Conservation (phyloP, 2,888 invertebrate genomes). For the Spodoptera littoralis region DNA sequence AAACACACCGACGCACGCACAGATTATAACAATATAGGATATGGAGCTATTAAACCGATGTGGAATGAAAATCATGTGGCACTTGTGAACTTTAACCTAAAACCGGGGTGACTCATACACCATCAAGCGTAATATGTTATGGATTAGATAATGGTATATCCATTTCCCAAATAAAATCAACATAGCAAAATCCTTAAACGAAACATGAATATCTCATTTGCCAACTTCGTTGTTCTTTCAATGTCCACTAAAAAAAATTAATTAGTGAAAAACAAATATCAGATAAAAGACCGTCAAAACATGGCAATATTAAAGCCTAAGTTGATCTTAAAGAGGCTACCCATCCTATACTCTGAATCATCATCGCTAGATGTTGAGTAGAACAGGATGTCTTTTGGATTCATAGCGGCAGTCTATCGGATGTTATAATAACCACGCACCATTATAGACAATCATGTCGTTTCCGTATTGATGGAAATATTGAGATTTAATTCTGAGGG, state of each 20-base stretch:
- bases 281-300: too few species aligned
- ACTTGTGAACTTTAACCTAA: conserved; percentile 34
- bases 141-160: too few species aligned
- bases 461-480: conserved; percentile 19
- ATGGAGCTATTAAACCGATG: conserved; percentile 42
- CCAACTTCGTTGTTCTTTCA: too few species aligned
- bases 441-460: not conserved
- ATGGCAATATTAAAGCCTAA: too few species aligned
- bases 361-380: conserved; percentile 7
- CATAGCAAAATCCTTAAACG: too few species aligned
- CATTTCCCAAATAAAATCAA: too few species aligned
- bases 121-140: not conserved
- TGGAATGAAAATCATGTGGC: conserved; percentile 18
- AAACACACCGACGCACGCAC: conserved; percentile 46
- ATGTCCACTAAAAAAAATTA: too few species aligned
- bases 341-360: conserved; percentile 36
- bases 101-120: conserved; percentile 1
- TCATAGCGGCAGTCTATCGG: conserved; percentile 13
- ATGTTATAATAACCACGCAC: conserved; percentile 10
- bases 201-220: too few species aligned
- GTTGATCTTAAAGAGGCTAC: too few species aligned
- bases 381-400: conserved; percentile 47
- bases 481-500: not conserved
- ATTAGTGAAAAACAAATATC: too few species aligned
- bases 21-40: conserved; percentile 54